Conservation (phyloP, 2,797 vertebrate genomes). For the Prunella strophiata region DNA sequence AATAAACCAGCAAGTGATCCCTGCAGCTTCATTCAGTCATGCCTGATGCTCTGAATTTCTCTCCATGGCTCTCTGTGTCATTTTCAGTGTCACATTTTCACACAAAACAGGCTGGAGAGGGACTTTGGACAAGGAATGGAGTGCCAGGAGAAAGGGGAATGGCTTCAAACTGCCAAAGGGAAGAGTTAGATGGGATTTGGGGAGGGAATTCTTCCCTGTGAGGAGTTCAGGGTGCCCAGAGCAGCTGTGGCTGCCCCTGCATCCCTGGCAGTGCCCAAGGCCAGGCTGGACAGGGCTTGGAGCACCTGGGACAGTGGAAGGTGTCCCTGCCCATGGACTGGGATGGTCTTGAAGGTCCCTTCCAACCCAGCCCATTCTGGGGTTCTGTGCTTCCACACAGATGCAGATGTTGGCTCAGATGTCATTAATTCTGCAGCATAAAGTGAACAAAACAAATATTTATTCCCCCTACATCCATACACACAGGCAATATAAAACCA, state of each 20-base stretch:
- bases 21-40: neutral
- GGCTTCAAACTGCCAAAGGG: neutral
- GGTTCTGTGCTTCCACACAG: neutral
- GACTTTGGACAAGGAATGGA: neutral
- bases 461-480: accelerated
- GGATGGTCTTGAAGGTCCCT: neutral
- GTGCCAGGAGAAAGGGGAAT: accelerated
- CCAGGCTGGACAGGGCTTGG: accelerated
- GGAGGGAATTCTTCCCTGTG: accelerated
- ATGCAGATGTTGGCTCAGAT: no score
- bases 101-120: neutral
- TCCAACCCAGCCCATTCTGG: neutral
- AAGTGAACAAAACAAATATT: accelerated
- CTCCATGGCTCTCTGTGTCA: neutral
- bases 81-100: neutral
- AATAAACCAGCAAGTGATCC: neutral
- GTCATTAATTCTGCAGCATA: neutral
- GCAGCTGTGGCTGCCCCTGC: neutral
- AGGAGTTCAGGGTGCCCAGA: neutral
- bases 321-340: neutral
- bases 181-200: neutral
- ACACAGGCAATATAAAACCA: neutral
- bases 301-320: accelerated
- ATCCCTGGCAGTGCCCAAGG: neutral
- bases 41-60: neutral